phyloP scores from a whole-genome alignment of 2,113 vertebrate genomes.

The Nycticebus coucang region DNA sequence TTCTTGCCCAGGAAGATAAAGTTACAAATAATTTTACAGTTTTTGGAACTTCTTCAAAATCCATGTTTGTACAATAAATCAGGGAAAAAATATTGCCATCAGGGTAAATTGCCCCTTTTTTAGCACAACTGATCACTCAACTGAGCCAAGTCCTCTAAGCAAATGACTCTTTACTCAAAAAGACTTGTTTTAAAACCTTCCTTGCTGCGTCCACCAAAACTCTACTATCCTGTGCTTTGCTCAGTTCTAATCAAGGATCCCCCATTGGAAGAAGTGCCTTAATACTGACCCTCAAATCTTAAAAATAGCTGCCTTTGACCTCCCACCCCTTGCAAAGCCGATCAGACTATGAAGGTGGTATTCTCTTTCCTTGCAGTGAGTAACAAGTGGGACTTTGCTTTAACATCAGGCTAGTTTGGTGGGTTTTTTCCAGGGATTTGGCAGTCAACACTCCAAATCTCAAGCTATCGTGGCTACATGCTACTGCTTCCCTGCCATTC shows the following conservation, averaged over 20 bases:
- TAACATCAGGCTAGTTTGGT: neutral
- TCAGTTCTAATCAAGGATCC: neutral
- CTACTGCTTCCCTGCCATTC: neutral
- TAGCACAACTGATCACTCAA: neutral
- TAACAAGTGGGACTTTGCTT: neutral
- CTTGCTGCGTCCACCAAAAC: neutral
- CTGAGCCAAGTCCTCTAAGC: neutral
- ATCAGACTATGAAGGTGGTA: neutral
- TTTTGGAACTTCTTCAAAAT: neutral
- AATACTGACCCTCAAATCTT: neutral
- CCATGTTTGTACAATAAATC: neutral
- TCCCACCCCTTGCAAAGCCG: neutral
- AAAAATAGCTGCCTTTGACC: neutral
- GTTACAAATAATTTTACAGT: neutral
- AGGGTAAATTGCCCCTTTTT: neutral
- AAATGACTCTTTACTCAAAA: neutral
- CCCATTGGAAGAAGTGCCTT: too few relatives aligned
- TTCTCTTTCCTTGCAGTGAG: neutral
- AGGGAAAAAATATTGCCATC: neutral
- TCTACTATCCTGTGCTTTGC: neutral
- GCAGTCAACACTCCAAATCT: neutral
- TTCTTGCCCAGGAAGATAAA: neutral
- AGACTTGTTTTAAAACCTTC: neutral
- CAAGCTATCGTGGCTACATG: neutral
- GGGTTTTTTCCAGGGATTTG: neutral